Evolutionary conservation across 1,140 invertebrate genomes (phyloP), one percentile per base, ranked within the genome.

Genomic region (Dreissena rostriformis): DNA sequence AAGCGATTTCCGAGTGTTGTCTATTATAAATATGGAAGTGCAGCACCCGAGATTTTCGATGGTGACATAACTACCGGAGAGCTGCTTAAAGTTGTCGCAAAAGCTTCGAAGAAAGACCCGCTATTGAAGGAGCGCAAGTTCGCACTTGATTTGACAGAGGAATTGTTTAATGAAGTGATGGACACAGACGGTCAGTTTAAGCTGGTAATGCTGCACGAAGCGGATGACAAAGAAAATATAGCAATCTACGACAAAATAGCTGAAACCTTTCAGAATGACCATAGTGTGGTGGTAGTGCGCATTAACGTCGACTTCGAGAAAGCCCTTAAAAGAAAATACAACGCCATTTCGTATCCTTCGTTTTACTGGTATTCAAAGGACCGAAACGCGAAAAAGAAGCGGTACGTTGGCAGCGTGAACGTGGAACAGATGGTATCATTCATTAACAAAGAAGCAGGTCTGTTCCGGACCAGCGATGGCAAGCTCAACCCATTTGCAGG

Each of bases 11-110:
- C 85, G 24, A 70, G 73, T 1, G 68, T 86, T 15, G 75, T 86
- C 1, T 86, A 77, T 49, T 86, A 83, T 53, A 75, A 82, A 61
- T 82, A 82, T 22, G 85, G 85, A 26, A 86, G 80, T 73, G 85
- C 75, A 8, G 28, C 53, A 22, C 84, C 78, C 19, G 51, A 75
- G 51, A 51, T 82, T 24, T 86, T 82, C 65, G 24, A 55, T 12
- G 80, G 72, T 19, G 82, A 82, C 22, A 82, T 82, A 19, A 82
- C 80, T 22, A 17, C 80, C 12, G 22, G 28, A 7, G 80, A 61
- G 24, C 19, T 82, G 29, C 19, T 63, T n/a, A 82, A 75, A 82
- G 53, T 82, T 19, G 39, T 75, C 1, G 39, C 80, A 17, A 61
- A 82, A 12, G 80, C 80, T 22, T 28, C 68, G 55, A 82, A 82